Evolutionary conservation across 2,888 invertebrate species (phyloP).

Genomic region (Cataglyphis altisquamis): DNA sequence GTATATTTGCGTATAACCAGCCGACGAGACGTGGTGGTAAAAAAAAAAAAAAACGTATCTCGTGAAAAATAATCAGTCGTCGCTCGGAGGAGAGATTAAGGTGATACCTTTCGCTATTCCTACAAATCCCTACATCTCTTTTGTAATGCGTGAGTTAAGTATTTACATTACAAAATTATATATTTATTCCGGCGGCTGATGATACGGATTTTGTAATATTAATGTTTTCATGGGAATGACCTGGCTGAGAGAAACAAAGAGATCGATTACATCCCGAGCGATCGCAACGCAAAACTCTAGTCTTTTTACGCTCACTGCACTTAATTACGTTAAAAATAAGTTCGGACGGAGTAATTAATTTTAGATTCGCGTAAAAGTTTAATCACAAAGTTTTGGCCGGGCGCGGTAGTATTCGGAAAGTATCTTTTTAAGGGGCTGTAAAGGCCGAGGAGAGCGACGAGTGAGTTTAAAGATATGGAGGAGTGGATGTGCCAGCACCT

Average conservation of each 20-base stretch:
- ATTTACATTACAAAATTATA: not conserved
- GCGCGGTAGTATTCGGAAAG: constrained; percentile 56
- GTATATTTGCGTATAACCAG: constrained; percentile 32
- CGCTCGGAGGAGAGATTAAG: not conserved
- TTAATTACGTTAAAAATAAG: constrained; percentile 70
- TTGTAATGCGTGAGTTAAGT: not conserved
- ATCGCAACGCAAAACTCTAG: not conserved
- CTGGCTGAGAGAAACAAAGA: not conserved
- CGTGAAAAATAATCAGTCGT: constrained; percentile 48
- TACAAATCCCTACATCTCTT: not conserved
- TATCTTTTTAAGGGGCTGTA: constrained; percentile 73
- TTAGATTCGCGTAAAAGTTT: constrained; percentile 73
- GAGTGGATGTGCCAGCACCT: constrained; percentile 74
- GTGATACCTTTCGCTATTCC: not conserved
- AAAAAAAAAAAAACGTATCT: constrained; percentile 10
- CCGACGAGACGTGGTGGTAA: constrained; percentile 15
- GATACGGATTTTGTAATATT: constrained; percentile 1
- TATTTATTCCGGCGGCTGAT: not conserved
- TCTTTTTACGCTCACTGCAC: constrained; percentile 51
- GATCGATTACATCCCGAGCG: not conserved
- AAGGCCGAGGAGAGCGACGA: constrained; percentile 72
- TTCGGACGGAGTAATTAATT: constrained; percentile 70
- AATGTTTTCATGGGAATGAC: constrained; percentile 3
- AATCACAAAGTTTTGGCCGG: constrained; percentile 70
- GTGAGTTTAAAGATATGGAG: constrained; percentile 77